Conservation (phyloP, 2,113 vertebrate species). For the Zonotrichia leucophrys region DNA sequence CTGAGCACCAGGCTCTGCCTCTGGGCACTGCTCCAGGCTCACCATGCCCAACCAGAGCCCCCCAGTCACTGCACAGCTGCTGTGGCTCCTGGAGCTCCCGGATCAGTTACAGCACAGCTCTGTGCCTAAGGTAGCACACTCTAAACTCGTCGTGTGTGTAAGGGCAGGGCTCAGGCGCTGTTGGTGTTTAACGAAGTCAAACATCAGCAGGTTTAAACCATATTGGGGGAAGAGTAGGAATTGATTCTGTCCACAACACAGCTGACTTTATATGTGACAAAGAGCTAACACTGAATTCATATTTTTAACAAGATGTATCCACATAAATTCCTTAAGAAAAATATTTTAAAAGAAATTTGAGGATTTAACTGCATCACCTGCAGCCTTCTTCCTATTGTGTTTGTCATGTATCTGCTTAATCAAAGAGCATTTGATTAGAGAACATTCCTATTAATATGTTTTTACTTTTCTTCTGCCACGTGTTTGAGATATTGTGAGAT, state of each 20-base stretch:
- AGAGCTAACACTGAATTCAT: neutral
- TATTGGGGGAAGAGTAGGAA: neutral
- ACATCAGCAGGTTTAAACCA: neutral
- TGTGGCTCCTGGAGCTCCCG: neutral
- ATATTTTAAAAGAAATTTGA: neutral
- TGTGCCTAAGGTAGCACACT: neutral
- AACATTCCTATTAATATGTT: neutral
- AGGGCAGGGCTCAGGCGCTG: neutral
- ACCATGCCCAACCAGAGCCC: neutral
- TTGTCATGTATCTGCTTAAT: neutral
- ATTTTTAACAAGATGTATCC: neutral
- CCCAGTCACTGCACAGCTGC: neutral
- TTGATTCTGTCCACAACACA: neutral
- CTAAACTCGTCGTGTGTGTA: neutral
- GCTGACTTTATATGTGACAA: neutral
- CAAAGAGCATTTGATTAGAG: neutral
- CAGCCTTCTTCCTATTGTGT: neutral
- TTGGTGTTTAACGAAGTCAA: neutral
- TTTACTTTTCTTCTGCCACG: neutral
- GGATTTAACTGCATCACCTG: neutral
- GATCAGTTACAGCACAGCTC: rapidly evolving
- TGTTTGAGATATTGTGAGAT: neutral
- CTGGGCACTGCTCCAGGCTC: neutral
- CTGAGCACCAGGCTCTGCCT: neutral
- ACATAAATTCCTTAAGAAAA: neutral